A percentile compares a stretch with the other conserved stretches of the same genome.
phyloP scores from a whole-genome alignment of 2,113 vertebrate genomes.

The Ailuropoda melanoleuca region DNA sequence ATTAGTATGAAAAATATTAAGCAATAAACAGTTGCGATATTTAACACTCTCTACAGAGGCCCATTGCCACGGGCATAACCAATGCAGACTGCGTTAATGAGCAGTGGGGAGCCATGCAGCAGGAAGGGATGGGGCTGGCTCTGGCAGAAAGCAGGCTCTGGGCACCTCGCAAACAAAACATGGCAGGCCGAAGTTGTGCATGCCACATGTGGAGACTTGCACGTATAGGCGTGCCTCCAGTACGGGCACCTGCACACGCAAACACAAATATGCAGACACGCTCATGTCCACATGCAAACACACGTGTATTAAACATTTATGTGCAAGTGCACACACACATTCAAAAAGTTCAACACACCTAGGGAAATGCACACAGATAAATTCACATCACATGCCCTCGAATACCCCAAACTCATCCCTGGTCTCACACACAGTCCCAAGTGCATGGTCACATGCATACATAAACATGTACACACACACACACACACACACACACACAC shows the following conservation, averaged over 20 bases:
- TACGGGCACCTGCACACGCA: no score
- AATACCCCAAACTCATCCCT: background rate
- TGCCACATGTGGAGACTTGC: background rate
- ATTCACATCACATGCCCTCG: fast-evolving
- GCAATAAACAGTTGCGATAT: constrained; percentile 67
- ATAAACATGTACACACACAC: no score
- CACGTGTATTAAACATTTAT: background rate
- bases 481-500: background rate
- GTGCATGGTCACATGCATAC: fast-evolving
- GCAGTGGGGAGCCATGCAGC: background rate
- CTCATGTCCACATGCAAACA: no score
- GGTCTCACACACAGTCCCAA: background rate
- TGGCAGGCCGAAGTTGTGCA: background rate
- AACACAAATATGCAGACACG: fast-evolving
- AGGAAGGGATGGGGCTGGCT: background rate
- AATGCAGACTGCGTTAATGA: background rate
- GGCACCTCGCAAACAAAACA: background rate
- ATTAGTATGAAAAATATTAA: constrained; percentile 73
- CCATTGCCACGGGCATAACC: background rate
- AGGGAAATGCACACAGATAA: background rate
- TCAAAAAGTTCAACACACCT: no score
- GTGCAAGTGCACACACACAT: background rate
- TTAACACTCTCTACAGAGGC: constrained; percentile 56
- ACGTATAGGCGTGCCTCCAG: fast-evolving
- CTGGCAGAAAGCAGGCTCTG: background rate